Evolutionary conservation across 2,113 vertebrate species (phyloP).

Genomic region (Equus przewalskii): DNA sequence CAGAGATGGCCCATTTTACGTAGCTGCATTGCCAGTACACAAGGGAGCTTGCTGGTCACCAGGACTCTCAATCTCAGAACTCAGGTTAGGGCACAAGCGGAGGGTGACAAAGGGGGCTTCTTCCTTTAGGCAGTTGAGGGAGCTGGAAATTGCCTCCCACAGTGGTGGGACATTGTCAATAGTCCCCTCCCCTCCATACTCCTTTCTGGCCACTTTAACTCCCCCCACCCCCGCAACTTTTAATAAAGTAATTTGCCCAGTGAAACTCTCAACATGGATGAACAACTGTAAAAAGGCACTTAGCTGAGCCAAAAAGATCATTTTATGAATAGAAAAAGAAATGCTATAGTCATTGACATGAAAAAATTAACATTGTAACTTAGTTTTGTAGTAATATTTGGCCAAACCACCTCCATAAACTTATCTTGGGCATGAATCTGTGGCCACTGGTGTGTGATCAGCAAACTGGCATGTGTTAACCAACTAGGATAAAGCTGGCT

Average conservation of each 20-base stretch:
- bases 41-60: not conserved
- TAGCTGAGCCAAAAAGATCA: not conserved
- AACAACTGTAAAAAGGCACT: not conserved
- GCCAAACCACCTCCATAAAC: not conserved
- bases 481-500: not conserved
- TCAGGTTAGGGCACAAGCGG: not conserved
- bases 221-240: no score
- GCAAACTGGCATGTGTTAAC: not conserved
- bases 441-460: not conserved
- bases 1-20: not conserved
- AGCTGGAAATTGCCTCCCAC: not conserved
- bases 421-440: not conserved
- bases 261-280: not conserved
- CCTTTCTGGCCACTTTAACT: not conserved
- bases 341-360: not conserved
- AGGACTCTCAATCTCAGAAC: not conserved
- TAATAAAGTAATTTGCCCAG: not conserved
- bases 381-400: not conserved
- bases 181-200: not conserved
- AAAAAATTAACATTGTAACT: not conserved
- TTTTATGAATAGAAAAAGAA: not conserved
- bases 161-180: fast-evolving
- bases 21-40: not conserved
- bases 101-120: not conserved
- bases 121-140: not conserved